Base-by-base conservation (phyloP, 1,140 invertebrate species). In the Notospermus geniculatus region DNA sequence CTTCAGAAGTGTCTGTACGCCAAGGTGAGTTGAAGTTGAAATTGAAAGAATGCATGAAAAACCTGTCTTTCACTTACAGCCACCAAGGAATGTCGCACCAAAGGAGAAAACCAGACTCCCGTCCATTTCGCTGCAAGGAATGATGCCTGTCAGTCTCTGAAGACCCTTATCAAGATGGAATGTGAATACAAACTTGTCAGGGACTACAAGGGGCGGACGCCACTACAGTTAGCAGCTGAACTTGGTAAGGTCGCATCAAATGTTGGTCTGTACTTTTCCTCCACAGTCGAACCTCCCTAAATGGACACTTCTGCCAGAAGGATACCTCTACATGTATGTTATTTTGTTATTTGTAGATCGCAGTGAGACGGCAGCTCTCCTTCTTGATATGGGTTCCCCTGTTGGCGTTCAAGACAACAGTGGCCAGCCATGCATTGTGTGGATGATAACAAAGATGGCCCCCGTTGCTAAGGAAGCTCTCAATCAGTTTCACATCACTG, bases 381-480 rank as follows among this genome's bases (percentile, higher is more conserved):
- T 80, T n/a, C 53, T 80, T n/a, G 71, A 76, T 15, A 54, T 70
- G 15, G 66, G 71, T 25, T 75, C 78, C 15, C 67, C 69, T 17
- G 72, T 69, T 7, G 69, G 66, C 5, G 64, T 69, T 1, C 59
- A 59, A 30, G 78, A 79, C 52, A 41, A 70, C 36, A 62, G 66
- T 41, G 78, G 78, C 22, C 62, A 72, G 56, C 61, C 68, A 32
- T 68, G 69, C 19, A 69, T 80, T 30, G 67, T 70, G 2, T 78
- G 72, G 72, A 78, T 80, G 78, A 77, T 79, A 11, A 77, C 63
- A 45, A 80, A 80, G 60, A 80, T 80, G 78, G 68, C 78, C 1
- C 74, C 72, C 41, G 76, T 80, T 66, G 78, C 78, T 17, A 59
- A 55, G 23, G 71, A 76, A 43, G 78, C 72, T 22, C 57, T 78